A percentile compares a stretch with the other conserved stretches of the same genome.
phyloP scores from a whole-genome alignment of 2,113 vertebrate genomes.

The Anarrhichthys ocellatus region DNA sequence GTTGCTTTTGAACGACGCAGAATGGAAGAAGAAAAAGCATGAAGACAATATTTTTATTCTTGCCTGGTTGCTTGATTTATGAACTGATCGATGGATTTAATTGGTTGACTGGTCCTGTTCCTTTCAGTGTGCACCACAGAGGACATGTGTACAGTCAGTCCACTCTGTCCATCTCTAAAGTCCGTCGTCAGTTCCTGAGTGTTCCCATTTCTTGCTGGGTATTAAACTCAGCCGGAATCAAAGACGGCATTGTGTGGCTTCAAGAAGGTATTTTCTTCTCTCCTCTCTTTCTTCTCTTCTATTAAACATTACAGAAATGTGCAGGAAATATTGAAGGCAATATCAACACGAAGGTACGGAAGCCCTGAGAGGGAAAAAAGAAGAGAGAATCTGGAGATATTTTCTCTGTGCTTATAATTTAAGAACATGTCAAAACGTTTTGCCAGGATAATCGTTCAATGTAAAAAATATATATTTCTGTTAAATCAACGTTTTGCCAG shows the following conservation, averaged over 20 bases:
- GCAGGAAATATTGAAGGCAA: neutral
- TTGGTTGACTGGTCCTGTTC: neutral
- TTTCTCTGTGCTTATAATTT: neutral
- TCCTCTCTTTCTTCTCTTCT: neutral
- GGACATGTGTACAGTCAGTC: constrained; percentile 16
- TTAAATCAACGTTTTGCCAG: neutral
- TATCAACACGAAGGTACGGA: neutral
- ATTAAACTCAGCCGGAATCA: accelerated
- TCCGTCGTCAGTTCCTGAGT: constrained; percentile 57
- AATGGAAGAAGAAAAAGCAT: neutral
- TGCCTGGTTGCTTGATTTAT: neutral
- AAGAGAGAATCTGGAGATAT: too few species aligned
- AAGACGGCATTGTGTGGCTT: constrained; percentile 38
- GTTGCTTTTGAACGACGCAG: neutral
- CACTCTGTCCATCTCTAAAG: constrained; percentile 66
- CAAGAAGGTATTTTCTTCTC: constrained; percentile 58
- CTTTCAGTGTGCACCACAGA: neutral
- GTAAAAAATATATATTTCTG: too few species aligned
- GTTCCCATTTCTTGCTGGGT: constrained; percentile 60
- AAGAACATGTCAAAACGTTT: neutral
- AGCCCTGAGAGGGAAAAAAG: neutral
- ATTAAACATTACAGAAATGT: neutral
- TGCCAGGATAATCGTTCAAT: neutral
- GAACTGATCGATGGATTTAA: neutral
- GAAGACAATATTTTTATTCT: neutral